Conservation (phyloP, 2,888 invertebrate species). For the Ornithoptera priamus region DNA sequence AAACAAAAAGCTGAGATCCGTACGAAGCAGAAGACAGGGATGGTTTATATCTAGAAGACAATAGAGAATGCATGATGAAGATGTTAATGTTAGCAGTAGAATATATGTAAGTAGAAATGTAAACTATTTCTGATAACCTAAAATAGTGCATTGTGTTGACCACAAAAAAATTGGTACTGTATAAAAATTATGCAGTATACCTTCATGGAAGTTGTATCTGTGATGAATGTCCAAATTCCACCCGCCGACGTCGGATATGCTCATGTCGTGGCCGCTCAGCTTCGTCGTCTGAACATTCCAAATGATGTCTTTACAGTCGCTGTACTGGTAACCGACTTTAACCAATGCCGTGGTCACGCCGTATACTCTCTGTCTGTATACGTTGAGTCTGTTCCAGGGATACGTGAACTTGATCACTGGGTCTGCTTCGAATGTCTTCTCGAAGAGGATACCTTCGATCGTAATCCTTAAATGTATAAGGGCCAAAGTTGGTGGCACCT, state of each 20-base stretch:
- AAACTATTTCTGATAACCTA: too few relatives aligned
- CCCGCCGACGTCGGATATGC: slow-evolving; percentile 97
- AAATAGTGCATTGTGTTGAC: too few relatives aligned
- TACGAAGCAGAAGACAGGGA: too few relatives aligned
- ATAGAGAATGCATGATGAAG: too few relatives aligned
- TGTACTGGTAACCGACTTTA: slow-evolving; percentile 97
- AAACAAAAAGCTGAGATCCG: too few relatives aligned
- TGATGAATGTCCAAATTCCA: slow-evolving; percentile 99
- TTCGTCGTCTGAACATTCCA: slow-evolving; percentile 98
- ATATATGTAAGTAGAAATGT: too few relatives aligned
- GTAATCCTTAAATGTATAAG: slow-evolving; percentile 95
- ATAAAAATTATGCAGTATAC: slow-evolving; percentile 56
- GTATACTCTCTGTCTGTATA: slow-evolving; percentile 97
- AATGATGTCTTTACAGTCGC: slow-evolving; percentile 93
- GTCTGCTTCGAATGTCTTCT: slow-evolving; percentile 96
- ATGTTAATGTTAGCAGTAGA: too few relatives aligned
- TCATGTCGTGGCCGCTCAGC: slow-evolving; percentile 97
- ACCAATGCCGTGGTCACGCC: slow-evolving; percentile 97
- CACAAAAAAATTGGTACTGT: too few relatives aligned
- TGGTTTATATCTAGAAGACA: too few relatives aligned
- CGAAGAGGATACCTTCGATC: slow-evolving; percentile 96
- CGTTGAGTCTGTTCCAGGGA: slow-evolving; percentile 97
- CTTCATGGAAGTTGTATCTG: slow-evolving; percentile 98
- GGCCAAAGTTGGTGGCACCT: slow-evolving; percentile 88
- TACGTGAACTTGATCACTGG: slow-evolving; percentile 98